Percentiles rank a stretch among this genome's conserved stretches.
Evolutionary conservation across 2,113 vertebrate genomes (phyloP).

Genomic region (Solea solea): DNA sequence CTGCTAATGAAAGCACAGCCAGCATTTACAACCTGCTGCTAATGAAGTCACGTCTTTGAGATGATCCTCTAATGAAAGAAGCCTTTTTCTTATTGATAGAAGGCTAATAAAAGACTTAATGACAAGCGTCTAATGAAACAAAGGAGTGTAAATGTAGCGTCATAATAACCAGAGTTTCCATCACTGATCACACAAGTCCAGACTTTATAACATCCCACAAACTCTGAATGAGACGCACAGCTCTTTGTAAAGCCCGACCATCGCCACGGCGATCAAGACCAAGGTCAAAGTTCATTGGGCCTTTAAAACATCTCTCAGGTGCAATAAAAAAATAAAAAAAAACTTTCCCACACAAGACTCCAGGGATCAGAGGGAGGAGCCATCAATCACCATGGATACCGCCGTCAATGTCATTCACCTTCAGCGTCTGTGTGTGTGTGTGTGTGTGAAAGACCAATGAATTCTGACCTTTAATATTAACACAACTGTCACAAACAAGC

Average conservation of each 20-base stretch:
- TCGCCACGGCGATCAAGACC: slow-evolving; percentile 68
- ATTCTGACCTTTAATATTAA: not conserved
- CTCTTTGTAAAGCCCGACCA: slow-evolving; percentile 29
- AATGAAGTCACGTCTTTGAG: slow-evolving; percentile 68
- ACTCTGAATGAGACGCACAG: not conserved
- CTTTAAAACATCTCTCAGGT: slow-evolving; percentile 68
- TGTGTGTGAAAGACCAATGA: not conserved
- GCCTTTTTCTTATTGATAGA: slow-evolving; percentile 47
- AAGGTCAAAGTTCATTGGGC: slow-evolving; percentile 78
- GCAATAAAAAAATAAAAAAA: slow-evolving; percentile 70
- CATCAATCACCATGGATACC: slow-evolving; percentile 58
- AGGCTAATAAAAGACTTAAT: slow-evolving; percentile 60
- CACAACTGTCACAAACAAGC: no score
- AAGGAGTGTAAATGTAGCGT: slow-evolving; percentile 48
- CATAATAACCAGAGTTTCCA: slow-evolving; percentile 14
- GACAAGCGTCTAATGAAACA: slow-evolving; percentile 72
- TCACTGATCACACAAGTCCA: slow-evolving; percentile 1
- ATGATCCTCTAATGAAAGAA: slow-evolving; percentile 58
- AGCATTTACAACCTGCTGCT: slow-evolving; percentile 61
- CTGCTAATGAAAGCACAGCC: slow-evolving; percentile 66
- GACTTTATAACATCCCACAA: slow-evolving; percentile 56
- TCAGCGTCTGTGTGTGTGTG: slow-evolving; percentile 3
- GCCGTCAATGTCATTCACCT: slow-evolving; percentile 63
- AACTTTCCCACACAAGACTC: slow-evolving; percentile 57
- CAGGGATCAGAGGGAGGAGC: slow-evolving; percentile 16